A percentile compares a stretch with the other conserved stretches of the same genome.
Conservation (phyloP, 2,888 invertebrate species). For the Volucella bombylans region DNA sequence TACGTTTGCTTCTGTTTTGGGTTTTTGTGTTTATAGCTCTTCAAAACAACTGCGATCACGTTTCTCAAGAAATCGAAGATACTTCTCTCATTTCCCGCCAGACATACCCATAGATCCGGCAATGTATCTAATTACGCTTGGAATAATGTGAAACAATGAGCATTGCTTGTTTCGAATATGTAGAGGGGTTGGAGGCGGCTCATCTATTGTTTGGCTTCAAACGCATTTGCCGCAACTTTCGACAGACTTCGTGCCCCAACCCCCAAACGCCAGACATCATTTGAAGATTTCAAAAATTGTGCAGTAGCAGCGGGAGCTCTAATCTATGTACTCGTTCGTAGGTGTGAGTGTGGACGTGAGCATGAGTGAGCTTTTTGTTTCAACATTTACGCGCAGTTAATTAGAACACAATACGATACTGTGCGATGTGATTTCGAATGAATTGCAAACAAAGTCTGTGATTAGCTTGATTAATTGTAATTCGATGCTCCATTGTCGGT, state of each 20-base stretch:
- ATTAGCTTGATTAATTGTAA: slow-evolving; percentile 57
- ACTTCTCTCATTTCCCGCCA: neutral
- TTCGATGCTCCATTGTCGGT: slow-evolving; percentile 5
- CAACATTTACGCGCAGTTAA: slow-evolving; percentile 16
- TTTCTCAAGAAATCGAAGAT: slow-evolving; percentile 47
- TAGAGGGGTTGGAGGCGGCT: neutral
- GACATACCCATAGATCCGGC: neutral
- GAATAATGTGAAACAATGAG: slow-evolving; percentile 65
- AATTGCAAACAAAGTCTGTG: slow-evolving; percentile 48
- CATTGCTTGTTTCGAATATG: slow-evolving; percentile 41
- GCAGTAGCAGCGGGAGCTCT: slow-evolving; percentile 25
- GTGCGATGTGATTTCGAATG: slow-evolving; percentile 30
- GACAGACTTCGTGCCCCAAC: too few species aligned
- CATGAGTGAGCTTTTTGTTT: slow-evolving; percentile 10
- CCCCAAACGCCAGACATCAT: too few species aligned
- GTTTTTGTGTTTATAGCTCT: neutral
- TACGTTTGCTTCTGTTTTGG: neutral
- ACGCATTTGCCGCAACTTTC: slow-evolving; percentile 39
- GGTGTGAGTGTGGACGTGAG: neutral
- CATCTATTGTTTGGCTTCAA: slow-evolving; percentile 61
- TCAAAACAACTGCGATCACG: slow-evolving; percentile 35
- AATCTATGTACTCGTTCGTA: slow-evolving; percentile 2
- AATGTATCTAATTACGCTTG: slow-evolving; percentile 56
- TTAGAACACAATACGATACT: slow-evolving; percentile 38
- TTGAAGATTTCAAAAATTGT: slow-evolving; percentile 20